A percentile compares a stretch with the other conserved stretches of the same genome.
phyloP scores from a whole-genome alignment of 2,113 vertebrate genomes.

The Xiphias gladius region DNA sequence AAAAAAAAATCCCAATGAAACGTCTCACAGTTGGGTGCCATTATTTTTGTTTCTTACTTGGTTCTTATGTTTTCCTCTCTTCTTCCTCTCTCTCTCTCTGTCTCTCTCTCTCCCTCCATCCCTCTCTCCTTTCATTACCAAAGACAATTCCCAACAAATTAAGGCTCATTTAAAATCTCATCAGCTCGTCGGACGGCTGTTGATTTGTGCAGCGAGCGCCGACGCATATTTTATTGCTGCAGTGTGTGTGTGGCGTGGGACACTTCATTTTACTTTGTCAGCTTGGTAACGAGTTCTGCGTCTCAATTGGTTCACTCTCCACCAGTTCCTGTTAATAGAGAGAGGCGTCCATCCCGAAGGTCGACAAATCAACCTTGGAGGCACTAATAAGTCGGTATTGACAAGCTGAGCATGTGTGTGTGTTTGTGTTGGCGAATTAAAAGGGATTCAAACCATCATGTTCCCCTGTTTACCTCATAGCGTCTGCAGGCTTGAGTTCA shows the following conservation, averaged over 20 bases:
- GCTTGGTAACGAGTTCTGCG: constrained; percentile 62
- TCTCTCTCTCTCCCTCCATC: constrained; percentile 13
- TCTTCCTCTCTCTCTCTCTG: neutral
- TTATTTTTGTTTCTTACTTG: neutral
- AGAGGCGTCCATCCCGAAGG: constrained; percentile 70
- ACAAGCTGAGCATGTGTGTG: constrained; percentile 50
- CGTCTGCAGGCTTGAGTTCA: neutral
- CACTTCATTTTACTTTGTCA: constrained; percentile 67
- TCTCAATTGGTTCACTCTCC: constrained; percentile 66
- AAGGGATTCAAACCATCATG: neutral
- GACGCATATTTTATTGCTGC: constrained; percentile 74
- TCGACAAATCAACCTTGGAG: constrained; percentile 75
- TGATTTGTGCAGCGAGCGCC: constrained; percentile 71
- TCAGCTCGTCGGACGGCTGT: constrained; percentile 67
- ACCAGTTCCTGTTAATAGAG: constrained; percentile 74
- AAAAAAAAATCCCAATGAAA: neutral
- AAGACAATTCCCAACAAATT: constrained; percentile 79
- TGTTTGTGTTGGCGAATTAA: neutral
- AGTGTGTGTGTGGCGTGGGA: constrained; percentile 2
- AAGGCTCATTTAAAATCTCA: constrained; percentile 79
- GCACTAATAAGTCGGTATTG: constrained; percentile 68
- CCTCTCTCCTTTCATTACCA: constrained; percentile 49
- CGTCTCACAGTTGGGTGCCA: neutral
- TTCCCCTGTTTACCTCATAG: neutral
- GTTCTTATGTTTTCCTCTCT: neutral